These are phyloP conservation scores for Ianthella basta DNA, from an alignment of 37 sponge, comb jelly and placozoan species.

Conservation along the genomic window DNA sequence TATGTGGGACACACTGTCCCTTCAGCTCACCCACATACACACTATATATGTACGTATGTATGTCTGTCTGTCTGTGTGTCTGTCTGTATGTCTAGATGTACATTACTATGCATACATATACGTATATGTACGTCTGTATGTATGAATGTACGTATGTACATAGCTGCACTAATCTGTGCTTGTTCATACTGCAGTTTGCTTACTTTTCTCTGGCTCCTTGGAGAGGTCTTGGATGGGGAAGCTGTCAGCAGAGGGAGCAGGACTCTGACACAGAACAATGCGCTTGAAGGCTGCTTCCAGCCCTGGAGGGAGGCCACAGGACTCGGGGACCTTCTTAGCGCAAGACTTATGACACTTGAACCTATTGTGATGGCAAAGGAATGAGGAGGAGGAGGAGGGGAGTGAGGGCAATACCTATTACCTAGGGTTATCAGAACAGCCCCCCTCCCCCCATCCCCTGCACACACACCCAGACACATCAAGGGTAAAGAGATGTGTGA, in stretches of 20 bases:
- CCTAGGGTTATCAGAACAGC: too few species aligned
- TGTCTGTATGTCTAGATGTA: not conserved
- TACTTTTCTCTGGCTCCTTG: slow-evolving; percentile 67
- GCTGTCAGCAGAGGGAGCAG: slow-evolving; percentile 31
- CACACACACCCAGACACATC: too few species aligned
- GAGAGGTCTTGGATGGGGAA: slow-evolving; percentile 58
- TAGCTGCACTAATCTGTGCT: not conserved
- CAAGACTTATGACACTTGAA: slow-evolving; percentile 88
- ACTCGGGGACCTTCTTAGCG: slow-evolving; percentile 73
- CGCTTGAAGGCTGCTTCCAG: slow-evolving; percentile 64
- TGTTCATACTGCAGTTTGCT: not conserved
- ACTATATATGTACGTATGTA: too few species aligned
- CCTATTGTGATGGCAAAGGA: slow-evolving; percentile 8
- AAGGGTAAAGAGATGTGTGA: too few species aligned
- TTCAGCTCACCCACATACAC: too few species aligned
- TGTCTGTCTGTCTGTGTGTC: too few species aligned
- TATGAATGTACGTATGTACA: not conserved
- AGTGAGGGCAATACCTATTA: too few species aligned
- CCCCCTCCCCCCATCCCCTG: too few species aligned
- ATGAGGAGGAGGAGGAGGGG: not conserved
- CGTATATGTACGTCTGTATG: not conserved
- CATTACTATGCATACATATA: not conserved
- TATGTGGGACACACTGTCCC: too few species aligned
- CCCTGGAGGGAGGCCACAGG: slow-evolving; percentile 83
- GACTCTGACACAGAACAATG: not conserved